Base-by-base conservation (phyloP, 2,888 invertebrate genomes). In the Tiphia femorata region DNA sequence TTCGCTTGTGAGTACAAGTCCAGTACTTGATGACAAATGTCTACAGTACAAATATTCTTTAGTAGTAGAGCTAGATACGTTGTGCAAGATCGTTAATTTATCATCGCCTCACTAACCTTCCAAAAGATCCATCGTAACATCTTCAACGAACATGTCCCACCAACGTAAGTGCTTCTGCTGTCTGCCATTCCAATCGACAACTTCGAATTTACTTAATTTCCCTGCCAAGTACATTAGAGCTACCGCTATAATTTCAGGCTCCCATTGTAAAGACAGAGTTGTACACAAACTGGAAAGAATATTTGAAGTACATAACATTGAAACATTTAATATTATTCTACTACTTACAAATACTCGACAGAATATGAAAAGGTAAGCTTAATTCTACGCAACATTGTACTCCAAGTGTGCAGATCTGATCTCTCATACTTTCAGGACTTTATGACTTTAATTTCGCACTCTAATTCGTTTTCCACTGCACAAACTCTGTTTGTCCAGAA, bases 81-180 rank as follows among this genome's bases (percentile, higher is more conserved):
- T n/a, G n/a, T n/a, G n/a, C n/a, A n/a, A n/a, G n/a, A 17, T 19
- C 8, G 3, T 7, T 47, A 49, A 23, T 17, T 10, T 17, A 25
- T 10, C n/a, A n/a, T n/a, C n/a, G n/a, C n/a, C n/a, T n/a, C n/a
- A n/a, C n/a, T n/a, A n/a, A 89, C 89, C 89, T 86, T 99, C 98
- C 35, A 99, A 86, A 49, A 98, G 87, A 74, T 97, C 96, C 89
- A 95, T 93, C 1, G 95, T 94, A 23, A 98, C 92, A 77, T 97
- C 97, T 76, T 96, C 95, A 0, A 98, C 95, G 81, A 97, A 97
- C 91, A 95, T 94, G 76, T 98, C 98, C 98, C 98, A 99, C 99
- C 99, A 99, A 20, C 94, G 88, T 2, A 88, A 86, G 83, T 95
- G 93, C 76, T 92, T 90, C 2, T 91, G 82, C 42, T 86, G 86